Evolutionary conservation across 2,113 vertebrate genomes (phyloP), one percentile per base, ranked within the genome.

Genomic region (Malurus alboscapulatus): DNA sequence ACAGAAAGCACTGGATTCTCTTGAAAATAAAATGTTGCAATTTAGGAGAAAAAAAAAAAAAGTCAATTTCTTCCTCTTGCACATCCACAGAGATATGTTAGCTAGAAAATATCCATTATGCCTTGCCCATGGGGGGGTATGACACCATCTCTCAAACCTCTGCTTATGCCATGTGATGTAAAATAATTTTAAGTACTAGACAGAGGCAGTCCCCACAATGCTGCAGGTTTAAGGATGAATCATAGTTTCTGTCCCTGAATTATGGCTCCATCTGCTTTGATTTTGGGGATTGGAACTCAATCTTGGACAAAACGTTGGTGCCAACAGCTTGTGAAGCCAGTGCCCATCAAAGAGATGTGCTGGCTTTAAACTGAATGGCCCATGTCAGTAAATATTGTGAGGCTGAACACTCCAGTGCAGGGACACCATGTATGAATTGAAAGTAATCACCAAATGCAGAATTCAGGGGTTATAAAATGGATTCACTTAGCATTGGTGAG

Each of bases 181-280:
- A 93, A 95, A 92, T 63, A 92, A 88, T 88, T 89, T 74, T 69
- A 86, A 86, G 40, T 26, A 87, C 55, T 12, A 92, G 89, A 80
- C n/a, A 94, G 67, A 90, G 88, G 45, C 75, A 71, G 51, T 29
- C 40, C 48, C 53, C 1, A 3, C 65, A 89, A 83, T 32, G 81
- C 74, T 91, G 65, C 44, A 95, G 63, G 81, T 94, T 88, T 88
- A 84, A 67, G 63, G 71, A 90, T 94, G 71, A 90, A 90, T 67
- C 59, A 62, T 22, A 57, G 72, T 84, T 90, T 93, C 82, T 90
- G 61, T 93, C 17, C 77, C 59, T 48, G 67, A 93, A 69, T 93
- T 93, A 83, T 1, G 11, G 48, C 67, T 90, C 92, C 83, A 92
- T 90, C 76, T 92, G 93, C 76, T 86, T 81, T 92, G 67, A 94